Percentiles rank a stretch among this genome's conserved stretches.
Conservation (phyloP, 1,140 invertebrate species). For the Hylyphantes graminicola region DNA sequence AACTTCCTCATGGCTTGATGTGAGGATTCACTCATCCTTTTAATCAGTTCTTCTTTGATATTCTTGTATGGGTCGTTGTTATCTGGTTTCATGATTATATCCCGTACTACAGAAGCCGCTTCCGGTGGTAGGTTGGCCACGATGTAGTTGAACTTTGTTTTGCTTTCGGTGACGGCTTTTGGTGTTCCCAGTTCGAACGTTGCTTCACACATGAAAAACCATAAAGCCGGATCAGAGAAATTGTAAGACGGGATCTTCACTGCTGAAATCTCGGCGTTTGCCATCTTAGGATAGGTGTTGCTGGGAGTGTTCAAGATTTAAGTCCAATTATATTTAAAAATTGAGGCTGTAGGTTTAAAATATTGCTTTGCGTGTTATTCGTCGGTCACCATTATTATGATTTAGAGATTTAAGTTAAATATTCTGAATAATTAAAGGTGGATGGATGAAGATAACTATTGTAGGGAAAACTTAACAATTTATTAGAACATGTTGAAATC, state of each 20-base stretch:
- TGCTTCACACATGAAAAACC: slow-evolving; percentile 22
- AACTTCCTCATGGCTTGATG: not conserved
- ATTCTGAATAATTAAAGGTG: too few species aligned
- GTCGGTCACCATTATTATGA: too few species aligned
- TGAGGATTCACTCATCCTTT: not conserved
- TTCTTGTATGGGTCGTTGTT: not conserved
- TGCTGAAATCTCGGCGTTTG: not conserved
- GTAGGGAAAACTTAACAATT: too few species aligned
- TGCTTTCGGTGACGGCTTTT: slow-evolving; percentile 5
- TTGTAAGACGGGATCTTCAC: not conserved
- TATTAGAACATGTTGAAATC: too few species aligned
- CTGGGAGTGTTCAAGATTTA: too few species aligned
- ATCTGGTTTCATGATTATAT: not conserved
- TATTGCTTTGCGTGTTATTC: too few species aligned
- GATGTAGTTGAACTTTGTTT: slow-evolving; percentile 13
- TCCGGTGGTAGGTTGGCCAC: not conserved
- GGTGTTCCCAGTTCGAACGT: not conserved
- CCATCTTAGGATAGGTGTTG: not conserved
- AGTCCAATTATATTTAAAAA: too few species aligned
- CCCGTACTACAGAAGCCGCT: not conserved
- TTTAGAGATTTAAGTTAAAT: too few species aligned
- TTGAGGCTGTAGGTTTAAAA: too few species aligned
- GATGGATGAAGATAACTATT: too few species aligned
- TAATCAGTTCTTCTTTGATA: slow-evolving; percentile 22
- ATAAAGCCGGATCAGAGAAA: slow-evolving; percentile 4